Percentiles rank a stretch among this genome's conserved stretches.
phyloP scores from a whole-genome alignment of 2,888 invertebrate genomes.

The Epistrophe eligans region DNA sequence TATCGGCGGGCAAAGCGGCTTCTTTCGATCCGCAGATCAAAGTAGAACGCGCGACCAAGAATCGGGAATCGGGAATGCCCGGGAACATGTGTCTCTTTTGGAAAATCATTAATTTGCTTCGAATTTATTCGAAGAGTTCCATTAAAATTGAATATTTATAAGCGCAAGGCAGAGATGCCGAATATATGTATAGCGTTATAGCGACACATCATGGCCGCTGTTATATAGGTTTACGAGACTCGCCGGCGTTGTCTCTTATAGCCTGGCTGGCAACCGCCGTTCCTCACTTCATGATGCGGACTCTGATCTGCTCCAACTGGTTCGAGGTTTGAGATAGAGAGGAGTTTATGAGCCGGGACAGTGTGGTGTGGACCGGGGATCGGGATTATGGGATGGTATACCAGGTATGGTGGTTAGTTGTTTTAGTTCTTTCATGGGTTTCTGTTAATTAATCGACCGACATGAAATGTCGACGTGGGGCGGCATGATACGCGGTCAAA shows the following conservation, averaged over 20 bases:
- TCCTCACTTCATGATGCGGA: background rate
- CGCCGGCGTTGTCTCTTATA: constrained; percentile 56
- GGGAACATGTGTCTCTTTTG: constrained; percentile 80
- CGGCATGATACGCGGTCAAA: constrained; percentile 73
- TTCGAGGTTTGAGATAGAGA: constrained; percentile 30
- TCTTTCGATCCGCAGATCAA: constrained; percentile 75
- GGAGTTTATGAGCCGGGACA: background rate
- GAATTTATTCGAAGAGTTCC: constrained; percentile 79
- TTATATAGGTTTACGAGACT: constrained; percentile 57
- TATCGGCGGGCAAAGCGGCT: constrained; percentile 68
- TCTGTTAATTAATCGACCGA: constrained; percentile 76
- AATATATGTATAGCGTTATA: constrained; percentile 21
- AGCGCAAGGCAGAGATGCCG: constrained; percentile 69
- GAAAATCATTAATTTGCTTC: constrained; percentile 81
- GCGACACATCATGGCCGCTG: constrained; percentile 67
- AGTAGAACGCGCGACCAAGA: constrained; percentile 63
- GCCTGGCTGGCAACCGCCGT: background rate
- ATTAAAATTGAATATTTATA: constrained; percentile 81
- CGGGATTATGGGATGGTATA: constrained; percentile 6
- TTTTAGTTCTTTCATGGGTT: constrained; percentile 72
- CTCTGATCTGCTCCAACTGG: constrained; percentile 45
- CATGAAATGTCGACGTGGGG: constrained; percentile 75
- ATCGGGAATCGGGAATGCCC: constrained; percentile 39
- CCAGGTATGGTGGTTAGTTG: constrained; percentile 63
- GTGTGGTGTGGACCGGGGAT: background rate